A percentile compares a stretch with the other conserved stretches of the same genome.
Conservation (phyloP, 2,888 invertebrate species). For the Ischnura elegans region DNA sequence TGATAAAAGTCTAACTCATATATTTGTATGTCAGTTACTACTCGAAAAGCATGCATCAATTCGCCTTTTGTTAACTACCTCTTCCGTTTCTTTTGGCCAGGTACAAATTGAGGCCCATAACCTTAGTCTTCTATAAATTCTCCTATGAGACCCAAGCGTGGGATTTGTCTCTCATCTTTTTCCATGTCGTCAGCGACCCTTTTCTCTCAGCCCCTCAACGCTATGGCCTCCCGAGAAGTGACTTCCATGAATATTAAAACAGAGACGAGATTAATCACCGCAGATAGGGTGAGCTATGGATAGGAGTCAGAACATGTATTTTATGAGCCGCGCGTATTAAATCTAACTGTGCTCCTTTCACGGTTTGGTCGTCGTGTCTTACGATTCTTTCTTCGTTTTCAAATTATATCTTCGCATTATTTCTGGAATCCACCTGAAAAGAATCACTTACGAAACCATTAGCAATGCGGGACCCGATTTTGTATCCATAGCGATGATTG, state of each 20-base stretch:
- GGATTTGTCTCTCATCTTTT: neutral
- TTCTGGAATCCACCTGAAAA: neutral
- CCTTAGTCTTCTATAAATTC: neutral
- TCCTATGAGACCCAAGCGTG: neutral
- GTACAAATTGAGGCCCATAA: too few relatives aligned
- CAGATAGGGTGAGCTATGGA: constrained; percentile 45
- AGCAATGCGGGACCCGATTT: neutral
- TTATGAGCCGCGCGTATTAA: neutral
- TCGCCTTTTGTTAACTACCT: too few relatives aligned
- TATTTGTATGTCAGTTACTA: too few relatives aligned
- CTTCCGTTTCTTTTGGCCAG: too few relatives aligned
- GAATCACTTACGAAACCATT: neutral
- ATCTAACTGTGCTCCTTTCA: neutral
- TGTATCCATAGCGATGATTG: neutral
- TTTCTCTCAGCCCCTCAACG: neutral
- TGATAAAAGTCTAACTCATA: too few relatives aligned
- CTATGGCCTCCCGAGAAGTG: neutral
- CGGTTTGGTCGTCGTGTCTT: neutral
- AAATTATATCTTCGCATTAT: too few relatives aligned
- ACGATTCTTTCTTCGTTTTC: neutral
- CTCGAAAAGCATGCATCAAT: too few relatives aligned
- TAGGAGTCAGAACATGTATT: neutral
- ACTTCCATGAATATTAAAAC: constrained; percentile 64
- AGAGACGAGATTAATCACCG: constrained; percentile 50
- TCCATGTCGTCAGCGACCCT: neutral